A percentile compares a stretch with the other conserved stretches of the same genome.
phyloP scores from a whole-genome alignment of 2,113 vertebrate species.

The Syngnathus typhle region DNA sequence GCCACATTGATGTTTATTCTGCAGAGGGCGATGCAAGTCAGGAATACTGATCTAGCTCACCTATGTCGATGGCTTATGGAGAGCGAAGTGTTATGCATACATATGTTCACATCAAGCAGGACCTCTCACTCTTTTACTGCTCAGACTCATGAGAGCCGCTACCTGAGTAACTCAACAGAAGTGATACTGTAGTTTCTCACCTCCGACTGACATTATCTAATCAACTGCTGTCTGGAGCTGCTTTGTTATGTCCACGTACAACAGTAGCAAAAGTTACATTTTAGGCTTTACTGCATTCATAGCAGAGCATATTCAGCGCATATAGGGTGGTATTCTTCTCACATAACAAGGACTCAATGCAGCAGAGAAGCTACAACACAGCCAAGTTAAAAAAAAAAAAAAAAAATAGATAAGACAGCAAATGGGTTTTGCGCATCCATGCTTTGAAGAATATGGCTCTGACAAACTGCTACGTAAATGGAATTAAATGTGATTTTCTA shows the following conservation, averaged over 20 bases:
- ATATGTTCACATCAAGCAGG: slow-evolving; percentile 25
- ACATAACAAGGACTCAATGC: slow-evolving; percentile 14
- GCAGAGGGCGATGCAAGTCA: slow-evolving; percentile 61
- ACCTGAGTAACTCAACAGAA: slow-evolving; percentile 32
- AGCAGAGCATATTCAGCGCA: slow-evolving; percentile 21
- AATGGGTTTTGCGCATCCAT: slow-evolving; percentile 1
- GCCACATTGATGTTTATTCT: slow-evolving; percentile 60
- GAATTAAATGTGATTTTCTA: slow-evolving; percentile 50
- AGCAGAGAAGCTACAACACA: slow-evolving; percentile 19
- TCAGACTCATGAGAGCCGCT: slow-evolving; percentile 39
- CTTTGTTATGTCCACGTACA: slow-evolving; percentile 24
- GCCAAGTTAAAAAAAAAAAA: slow-evolving; percentile 32
- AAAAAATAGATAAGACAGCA: background rate
- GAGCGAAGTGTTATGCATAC: slow-evolving; percentile 45
- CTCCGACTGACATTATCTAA: slow-evolving; percentile 60
- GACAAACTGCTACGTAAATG: slow-evolving; percentile 43
- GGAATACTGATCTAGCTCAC: slow-evolving; percentile 62
- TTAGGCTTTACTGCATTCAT: slow-evolving; percentile 33
- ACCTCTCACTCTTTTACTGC: slow-evolving; percentile 24
- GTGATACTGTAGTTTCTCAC: slow-evolving; percentile 24
- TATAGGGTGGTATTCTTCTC: slow-evolving; percentile 15
- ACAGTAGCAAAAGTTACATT: slow-evolving; percentile 38
- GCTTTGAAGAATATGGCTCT: slow-evolving; percentile 14
- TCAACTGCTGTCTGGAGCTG: slow-evolving; percentile 38
- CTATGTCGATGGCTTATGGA: slow-evolving; percentile 29